Percentiles rank a stretch among this genome's conserved stretches.
Evolutionary conservation across 1,140 invertebrate genomes (phyloP).

Genomic region (Melanaphis sacchari): DNA sequence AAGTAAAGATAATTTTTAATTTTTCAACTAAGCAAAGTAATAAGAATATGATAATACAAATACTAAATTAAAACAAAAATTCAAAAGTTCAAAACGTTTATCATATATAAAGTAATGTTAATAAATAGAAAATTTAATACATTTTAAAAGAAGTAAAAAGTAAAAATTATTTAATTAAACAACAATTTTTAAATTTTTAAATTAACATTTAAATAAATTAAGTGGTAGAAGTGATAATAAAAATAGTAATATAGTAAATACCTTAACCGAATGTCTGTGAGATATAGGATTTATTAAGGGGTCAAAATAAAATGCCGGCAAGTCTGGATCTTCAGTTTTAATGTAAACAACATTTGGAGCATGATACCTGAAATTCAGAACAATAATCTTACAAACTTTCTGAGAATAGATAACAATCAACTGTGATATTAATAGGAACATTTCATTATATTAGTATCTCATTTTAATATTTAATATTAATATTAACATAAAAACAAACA

Average conservation of each 20-base stretch:
- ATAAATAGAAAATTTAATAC: not conserved
- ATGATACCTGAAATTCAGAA: constrained; percentile 84
- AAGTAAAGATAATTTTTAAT: not conserved
- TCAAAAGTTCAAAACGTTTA: no score
- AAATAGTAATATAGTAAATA: constrained; percentile 61
- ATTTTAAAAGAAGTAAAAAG: no score
- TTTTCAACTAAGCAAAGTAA: not conserved
- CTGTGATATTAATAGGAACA: not conserved
- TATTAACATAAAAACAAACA: no score
- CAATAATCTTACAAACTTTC: not conserved
- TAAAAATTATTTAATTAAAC: not conserved
- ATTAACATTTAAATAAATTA: not conserved
- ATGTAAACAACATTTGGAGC: constrained; percentile 99
- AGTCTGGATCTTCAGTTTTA: constrained; percentile 99
- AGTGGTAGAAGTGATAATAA: not conserved
- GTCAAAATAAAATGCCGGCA: constrained; percentile 99
- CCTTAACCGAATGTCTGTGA: constrained; percentile 87
- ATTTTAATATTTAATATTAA: no score
- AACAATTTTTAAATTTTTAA: not conserved
- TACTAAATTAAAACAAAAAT: not conserved
- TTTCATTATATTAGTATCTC: no score
- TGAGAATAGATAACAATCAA: not conserved
- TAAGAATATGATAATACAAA: not conserved
- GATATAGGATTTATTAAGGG: constrained; percentile 99
- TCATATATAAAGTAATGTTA: not conserved